These are phyloP conservation scores for Lobophora halterata DNA, from an alignment of 2,888 invertebrate species.

Conservation along the genomic window DNA sequence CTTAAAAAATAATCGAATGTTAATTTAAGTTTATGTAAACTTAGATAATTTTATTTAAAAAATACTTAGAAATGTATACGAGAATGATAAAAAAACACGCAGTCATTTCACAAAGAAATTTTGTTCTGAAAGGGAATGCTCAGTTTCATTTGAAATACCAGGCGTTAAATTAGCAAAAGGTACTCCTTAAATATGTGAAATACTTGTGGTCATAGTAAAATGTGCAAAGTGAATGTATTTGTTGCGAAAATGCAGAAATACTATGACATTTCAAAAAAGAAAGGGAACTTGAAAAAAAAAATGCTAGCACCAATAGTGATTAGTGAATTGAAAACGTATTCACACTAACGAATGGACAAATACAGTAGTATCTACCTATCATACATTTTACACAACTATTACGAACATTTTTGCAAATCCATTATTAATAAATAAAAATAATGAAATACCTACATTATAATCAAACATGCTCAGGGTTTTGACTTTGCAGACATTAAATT, in stretches of 20 bases:
- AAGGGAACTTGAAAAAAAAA: too few relatives aligned
- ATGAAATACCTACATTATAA: conserved; percentile 9
- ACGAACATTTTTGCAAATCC: too few relatives aligned
- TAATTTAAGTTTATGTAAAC: too few relatives aligned
- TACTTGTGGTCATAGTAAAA: conserved; percentile 1
- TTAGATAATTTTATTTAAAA: conserved; percentile 17
- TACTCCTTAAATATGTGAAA: conserved; percentile 11
- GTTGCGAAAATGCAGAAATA: too few relatives aligned
- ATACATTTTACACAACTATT: neutral
- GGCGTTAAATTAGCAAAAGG: conserved; percentile 8
- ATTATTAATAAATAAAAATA: too few relatives aligned
- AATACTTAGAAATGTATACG: conserved; percentile 17
- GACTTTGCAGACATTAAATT: conserved; percentile 23
- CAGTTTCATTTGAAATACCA: conserved; percentile 10
- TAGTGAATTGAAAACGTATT: too few relatives aligned
- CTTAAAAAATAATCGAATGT: too few relatives aligned
- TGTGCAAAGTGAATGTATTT: too few relatives aligned
- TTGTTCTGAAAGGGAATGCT: conserved; percentile 10
- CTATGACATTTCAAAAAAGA: too few relatives aligned
- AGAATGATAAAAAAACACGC: conserved; percentile 12
- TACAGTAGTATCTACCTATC: too few relatives aligned
- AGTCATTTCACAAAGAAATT: conserved; percentile 21
- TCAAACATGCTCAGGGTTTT: conserved; percentile 13
- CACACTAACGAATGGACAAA: too few relatives aligned
- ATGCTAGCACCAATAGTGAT: too few relatives aligned